phyloP scores from a whole-genome alignment of 64 coral and sea anemone species.

The Stylophora pistillata region DNA sequence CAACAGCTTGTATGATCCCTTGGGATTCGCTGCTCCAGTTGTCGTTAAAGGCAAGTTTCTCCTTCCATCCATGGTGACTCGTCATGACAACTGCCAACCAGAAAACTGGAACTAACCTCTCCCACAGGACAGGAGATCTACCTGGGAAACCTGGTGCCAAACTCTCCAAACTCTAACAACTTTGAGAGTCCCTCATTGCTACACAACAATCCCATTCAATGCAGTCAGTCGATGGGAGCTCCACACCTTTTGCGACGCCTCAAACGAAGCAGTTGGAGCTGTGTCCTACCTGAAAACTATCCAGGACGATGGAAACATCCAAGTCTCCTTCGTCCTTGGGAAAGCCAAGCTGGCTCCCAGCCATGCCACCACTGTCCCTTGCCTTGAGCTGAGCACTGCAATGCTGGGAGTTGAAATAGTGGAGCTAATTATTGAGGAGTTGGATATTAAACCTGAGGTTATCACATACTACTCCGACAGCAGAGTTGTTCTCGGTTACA shows the following conservation, averaged over 20 bases:
- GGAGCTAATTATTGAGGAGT: slow-evolving; percentile 34
- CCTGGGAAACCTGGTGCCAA: slow-evolving; percentile 50
- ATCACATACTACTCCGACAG: slow-evolving; percentile 67
- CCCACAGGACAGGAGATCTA: slow-evolving; percentile 10
- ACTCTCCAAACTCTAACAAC: slow-evolving; percentile 27
- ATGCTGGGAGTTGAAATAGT: slow-evolving; percentile 43
- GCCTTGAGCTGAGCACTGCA: slow-evolving; percentile 59
- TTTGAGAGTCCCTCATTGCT: slow-evolving; percentile 24
- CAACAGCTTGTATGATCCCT: slow-evolving; percentile 81
- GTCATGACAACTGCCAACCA: not conserved
- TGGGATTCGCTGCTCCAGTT: slow-evolving; percentile 52
- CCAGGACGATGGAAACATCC: not conserved
- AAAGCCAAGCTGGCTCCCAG: slow-evolving; percentile 61
- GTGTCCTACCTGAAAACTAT: slow-evolving; percentile 43
- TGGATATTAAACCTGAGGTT: slow-evolving; percentile 25
- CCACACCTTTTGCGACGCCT: slow-evolving; percentile 65
- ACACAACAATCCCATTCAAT: too few species aligned
- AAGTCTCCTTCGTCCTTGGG: slow-evolving; percentile 56
- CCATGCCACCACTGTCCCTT: slow-evolving; percentile 62
- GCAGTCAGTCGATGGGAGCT: slow-evolving; percentile 20
- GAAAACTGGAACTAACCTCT: slow-evolving; percentile 53
- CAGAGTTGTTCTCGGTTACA: slow-evolving; percentile 68
- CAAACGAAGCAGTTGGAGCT: slow-evolving; percentile 38
- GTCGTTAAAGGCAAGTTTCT: slow-evolving; percentile 57
- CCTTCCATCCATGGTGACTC: not conserved